Evolutionary conservation across 2,797 vertebrate species (phyloP).

Genomic region (Leucoraja ocellata): DNA sequence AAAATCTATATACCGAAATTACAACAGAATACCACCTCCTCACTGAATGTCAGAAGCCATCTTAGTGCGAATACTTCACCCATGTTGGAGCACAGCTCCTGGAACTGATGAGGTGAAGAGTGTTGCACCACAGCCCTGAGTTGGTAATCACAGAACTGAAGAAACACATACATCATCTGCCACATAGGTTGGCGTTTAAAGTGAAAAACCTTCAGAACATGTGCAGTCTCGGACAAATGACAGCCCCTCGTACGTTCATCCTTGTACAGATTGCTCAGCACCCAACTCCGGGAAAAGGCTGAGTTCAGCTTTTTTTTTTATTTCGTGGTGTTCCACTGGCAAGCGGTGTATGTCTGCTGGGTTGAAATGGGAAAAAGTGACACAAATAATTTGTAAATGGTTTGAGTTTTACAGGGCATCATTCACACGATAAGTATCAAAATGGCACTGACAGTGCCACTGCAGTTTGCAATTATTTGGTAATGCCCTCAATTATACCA

Average conservation of each 20-base stretch:
- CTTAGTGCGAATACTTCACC: conserved; percentile 89
- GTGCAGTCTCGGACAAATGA: conserved; percentile 98
- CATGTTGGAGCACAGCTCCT: conserved; percentile 86
- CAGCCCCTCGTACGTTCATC: conserved; percentile 87
- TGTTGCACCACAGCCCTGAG: conserved; percentile 83
- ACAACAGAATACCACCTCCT: conserved; percentile 71
- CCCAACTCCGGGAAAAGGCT: conserved; percentile 78
- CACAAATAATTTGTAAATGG: conserved; percentile 95
- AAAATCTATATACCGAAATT: conserved; percentile 82
- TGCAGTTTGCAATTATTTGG: conserved; percentile 74
- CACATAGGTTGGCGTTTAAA: conserved; percentile 92
- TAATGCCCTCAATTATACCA: conserved; percentile 61
- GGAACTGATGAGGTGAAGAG: conserved; percentile 99
- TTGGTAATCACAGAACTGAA: conserved; percentile 98
- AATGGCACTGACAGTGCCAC: conserved; percentile 83
- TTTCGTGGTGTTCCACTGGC: conserved; percentile 81
- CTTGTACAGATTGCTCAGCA: conserved; percentile 83
- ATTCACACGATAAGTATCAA: conserved; percentile 91
- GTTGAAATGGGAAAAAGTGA: conserved; percentile 91
- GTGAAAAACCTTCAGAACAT: conserved; percentile 94
- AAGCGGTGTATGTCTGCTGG: conserved; percentile 80
- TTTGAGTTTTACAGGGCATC: conserved; percentile 91
- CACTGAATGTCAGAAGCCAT: conserved; percentile 93
- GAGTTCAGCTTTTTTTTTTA: conserved; percentile 74
- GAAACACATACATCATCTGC: conserved; percentile 99